Base-by-base conservation (phyloP, 2,888 invertebrate species). In the Oscheius sp. region DNA sequence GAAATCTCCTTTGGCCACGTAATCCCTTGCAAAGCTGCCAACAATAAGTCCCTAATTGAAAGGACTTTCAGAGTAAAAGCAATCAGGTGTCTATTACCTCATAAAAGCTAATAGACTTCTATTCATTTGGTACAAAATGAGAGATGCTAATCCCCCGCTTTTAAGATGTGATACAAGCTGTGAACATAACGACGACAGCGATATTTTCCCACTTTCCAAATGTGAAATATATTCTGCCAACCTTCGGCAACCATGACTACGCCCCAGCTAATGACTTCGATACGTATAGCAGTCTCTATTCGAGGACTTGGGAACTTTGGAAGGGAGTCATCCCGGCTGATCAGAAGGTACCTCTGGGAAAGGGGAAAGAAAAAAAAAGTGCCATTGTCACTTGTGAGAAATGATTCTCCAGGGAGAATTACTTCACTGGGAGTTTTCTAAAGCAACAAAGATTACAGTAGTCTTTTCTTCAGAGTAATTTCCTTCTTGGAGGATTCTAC, bases 211-310 rank as follows among this genome's bases (percentile, higher is more conserved):
- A 76, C 34, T 69, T 55, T 33, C 45, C 25, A 33, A 67, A 65
- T 45, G 83, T 83, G 67, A 74, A 77, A 1, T 70, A 71, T 15
- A 73, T 84, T 34, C 64, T 85, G 15, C 84, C 83, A 12, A 80
- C 84, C 3, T 79, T 83, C 45, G 85, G 85, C 5, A 85, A 85
- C 48, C 85, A 85, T 70, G 85, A 85, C 70, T 80, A 81, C 65
- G 77, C 81, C 5, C 85, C 85, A 1, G 69, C 82, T 1, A 83
- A 85, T 50, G 78, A 63, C n/a, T 78, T 74, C 58, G 78, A 76
- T 34, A 58, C 72, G 8, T 66, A 76, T 15, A 75, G 74, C 5
- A 45, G 52, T 23, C 45, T 82, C 5, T 82, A 82, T 61, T 39
- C 33, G 15, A 58, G 61, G 8, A 74, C 76, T 8, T 79, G 71